phyloP scores from a whole-genome alignment of 2,888 invertebrate genomes.

The Ramazzottius varieornatus region DNA sequence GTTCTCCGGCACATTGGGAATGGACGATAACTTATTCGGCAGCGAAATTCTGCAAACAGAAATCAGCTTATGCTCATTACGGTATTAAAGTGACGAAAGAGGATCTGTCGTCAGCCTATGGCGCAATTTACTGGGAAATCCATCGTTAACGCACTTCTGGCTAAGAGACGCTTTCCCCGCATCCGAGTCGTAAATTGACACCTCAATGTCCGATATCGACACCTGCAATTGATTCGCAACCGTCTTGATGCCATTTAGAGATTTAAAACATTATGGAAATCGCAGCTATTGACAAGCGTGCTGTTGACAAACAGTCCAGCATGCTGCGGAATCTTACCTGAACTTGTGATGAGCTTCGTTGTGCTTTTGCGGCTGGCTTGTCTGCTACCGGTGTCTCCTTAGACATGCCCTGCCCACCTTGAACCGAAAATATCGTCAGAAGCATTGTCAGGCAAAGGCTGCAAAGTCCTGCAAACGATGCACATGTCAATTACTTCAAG shows the following conservation, averaged over 20 bases:
- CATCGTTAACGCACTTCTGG: not conserved
- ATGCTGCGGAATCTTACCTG: too few relatives aligned
- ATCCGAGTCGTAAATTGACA: not conserved
- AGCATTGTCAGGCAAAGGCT: too few relatives aligned
- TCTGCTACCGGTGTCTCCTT: not conserved
- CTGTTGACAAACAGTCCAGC: not conserved
- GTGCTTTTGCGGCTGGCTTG: not conserved
- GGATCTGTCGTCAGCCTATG: too few relatives aligned
- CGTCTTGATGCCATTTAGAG: too few relatives aligned
- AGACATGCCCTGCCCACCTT: not conserved
- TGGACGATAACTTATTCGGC: conserved; percentile 40
- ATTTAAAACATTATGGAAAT: too few relatives aligned
- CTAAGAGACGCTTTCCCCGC: not conserved
- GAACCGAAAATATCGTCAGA: too few relatives aligned
- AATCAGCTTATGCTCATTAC: too few relatives aligned
- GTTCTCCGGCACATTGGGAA: conserved; percentile 56
- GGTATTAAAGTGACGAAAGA: too few relatives aligned
- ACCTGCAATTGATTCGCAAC: not conserved
- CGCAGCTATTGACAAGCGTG: not conserved
- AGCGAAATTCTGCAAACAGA: conserved; percentile 38
- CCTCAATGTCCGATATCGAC: not conserved
- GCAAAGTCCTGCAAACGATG: too few relatives aligned
- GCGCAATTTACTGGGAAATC: too few relatives aligned
- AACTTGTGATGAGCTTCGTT: too few relatives aligned
- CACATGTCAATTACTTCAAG: too few relatives aligned